A percentile compares a stretch with the other conserved stretches of the same genome.
Conservation (phyloP, 2,797 vertebrate genomes). For the Gobionotothen gibberifrons region DNA sequence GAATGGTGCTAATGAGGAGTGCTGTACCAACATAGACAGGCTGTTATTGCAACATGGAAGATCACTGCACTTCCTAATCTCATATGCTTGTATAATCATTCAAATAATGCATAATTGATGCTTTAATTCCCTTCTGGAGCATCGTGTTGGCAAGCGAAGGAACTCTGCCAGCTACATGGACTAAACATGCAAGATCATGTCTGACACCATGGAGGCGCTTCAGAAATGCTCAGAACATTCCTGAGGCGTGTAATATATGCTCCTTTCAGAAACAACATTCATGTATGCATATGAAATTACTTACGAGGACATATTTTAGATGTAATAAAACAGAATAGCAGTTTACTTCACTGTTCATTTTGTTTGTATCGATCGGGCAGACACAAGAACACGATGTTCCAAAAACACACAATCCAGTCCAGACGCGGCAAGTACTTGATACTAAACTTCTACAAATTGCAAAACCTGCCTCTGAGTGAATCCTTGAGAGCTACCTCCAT, state of each 20-base stretch:
- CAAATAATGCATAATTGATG: slow-evolving; percentile 78
- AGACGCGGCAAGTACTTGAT: slow-evolving; percentile 17
- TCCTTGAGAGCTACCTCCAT: slow-evolving; percentile 46
- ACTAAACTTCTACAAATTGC: slow-evolving; percentile 25
- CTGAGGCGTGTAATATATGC: slow-evolving; percentile 29
- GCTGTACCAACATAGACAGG: slow-evolving; percentile 68
- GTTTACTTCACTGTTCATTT: slow-evolving; percentile 7
- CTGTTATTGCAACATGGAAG: slow-evolving; percentile 74
- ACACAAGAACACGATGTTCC: background rate
- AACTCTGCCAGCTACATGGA: slow-evolving; percentile 54
- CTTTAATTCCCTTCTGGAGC: slow-evolving; percentile 62
- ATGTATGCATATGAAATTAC: slow-evolving; percentile 26
- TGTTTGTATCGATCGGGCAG: slow-evolving; percentile 2
- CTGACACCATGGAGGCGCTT: slow-evolving; percentile 60
- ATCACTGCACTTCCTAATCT: slow-evolving; percentile 72
- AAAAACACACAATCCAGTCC: background rate
- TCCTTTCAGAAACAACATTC: slow-evolving; percentile 35
- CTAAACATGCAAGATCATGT: slow-evolving; percentile 63
- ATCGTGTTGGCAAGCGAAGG: slow-evolving; percentile 48
- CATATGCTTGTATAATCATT: slow-evolving; percentile 77
- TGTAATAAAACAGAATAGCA: slow-evolving; percentile 1
- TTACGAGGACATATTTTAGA: slow-evolving; percentile 6
- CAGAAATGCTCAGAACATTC: slow-evolving; percentile 52
- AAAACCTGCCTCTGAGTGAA: slow-evolving; percentile 29
- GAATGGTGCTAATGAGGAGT: slow-evolving; percentile 75